phyloP scores from a whole-genome alignment of 2,113 vertebrate genomes.

The Cephalopholis sonnerati region DNA sequence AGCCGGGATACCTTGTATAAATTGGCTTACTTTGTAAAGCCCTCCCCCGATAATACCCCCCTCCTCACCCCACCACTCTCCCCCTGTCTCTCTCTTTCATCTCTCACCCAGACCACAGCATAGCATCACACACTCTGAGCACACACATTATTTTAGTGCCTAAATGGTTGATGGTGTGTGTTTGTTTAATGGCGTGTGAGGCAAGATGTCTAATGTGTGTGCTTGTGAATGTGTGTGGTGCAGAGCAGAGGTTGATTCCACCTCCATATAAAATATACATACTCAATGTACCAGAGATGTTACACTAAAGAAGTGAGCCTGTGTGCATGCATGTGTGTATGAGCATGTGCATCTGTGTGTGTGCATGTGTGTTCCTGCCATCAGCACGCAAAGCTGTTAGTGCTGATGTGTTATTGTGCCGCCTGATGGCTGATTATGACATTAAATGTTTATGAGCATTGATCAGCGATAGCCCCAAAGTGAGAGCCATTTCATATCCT shows the following conservation, averaged over 20 bases:
- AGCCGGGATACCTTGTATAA: slow-evolving; percentile 93
- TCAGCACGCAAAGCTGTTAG: slow-evolving; percentile 52
- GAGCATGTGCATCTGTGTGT: not conserved
- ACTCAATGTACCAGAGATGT: slow-evolving; percentile 61
- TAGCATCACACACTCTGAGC: slow-evolving; percentile 64
- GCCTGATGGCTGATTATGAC: slow-evolving; percentile 81
- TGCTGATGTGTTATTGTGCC: slow-evolving; percentile 74
- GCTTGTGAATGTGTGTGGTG: slow-evolving; percentile 15
- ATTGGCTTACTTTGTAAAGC: slow-evolving; percentile 99
- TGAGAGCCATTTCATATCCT: slow-evolving; percentile 78
- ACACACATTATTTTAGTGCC: slow-evolving; percentile 58
- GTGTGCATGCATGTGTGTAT: slow-evolving; percentile 24
- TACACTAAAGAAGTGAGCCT: slow-evolving; percentile 26
- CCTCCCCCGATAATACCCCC: slow-evolving; percentile 90
- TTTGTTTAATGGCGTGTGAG: slow-evolving; percentile 79
- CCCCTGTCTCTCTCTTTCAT: slow-evolving; percentile 35
- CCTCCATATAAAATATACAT: slow-evolving; percentile 60
- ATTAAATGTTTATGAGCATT: slow-evolving; percentile 85
- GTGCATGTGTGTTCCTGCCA: slow-evolving; percentile 29
- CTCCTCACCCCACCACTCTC: slow-evolving; percentile 54
- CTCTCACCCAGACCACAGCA: slow-evolving; percentile 61
- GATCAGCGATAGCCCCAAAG: slow-evolving; percentile 77
- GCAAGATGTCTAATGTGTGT: slow-evolving; percentile 58
- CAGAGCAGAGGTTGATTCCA: slow-evolving; percentile 38
- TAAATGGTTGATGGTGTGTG: slow-evolving; percentile 76